Evolutionary conservation across 53 echinoderm and acorn worm genomes (phyloP), one percentile per base, ranked within the genome.

Genomic region (Holothuria leucospilota): DNA sequence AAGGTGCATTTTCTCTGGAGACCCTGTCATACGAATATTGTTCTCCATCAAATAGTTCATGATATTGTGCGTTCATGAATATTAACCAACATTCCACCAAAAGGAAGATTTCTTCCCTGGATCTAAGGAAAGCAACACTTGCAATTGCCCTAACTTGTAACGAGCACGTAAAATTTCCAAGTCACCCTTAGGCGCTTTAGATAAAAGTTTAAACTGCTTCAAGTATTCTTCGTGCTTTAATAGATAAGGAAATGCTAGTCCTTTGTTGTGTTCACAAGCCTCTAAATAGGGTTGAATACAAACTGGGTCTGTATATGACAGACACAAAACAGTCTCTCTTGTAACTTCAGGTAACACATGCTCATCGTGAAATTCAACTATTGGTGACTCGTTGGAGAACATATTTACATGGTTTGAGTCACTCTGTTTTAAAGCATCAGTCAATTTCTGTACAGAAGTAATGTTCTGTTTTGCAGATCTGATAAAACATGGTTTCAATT

Each of bases 401-500:
- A 40, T 40, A 40, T 40, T 40, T 40, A 40, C 40, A 40, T 40
- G 40, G 40, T 40, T 40, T 40, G 40, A 40, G 40, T 24, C 71
- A 71, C 71, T 71, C 26, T 61, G 16, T 78, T 23, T 42, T 40
- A 84, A 46, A 0, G n/a, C 68, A 38, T 84, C 40, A 24, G 34
- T 65, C 56, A 81, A 28, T 29, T 63, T 68, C 21, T 81, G 9
- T 51, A 81, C 25, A 80, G 15, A 39, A 65, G 88, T 88, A 56
- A 88, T 66, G 18, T 51, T 65, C 20, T 67, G 59, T 29, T 67
- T 88, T 29, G 67, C 81, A 49, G 49, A 29, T 27, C 77, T 56
- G 18, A 86, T 56, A 40, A 86, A 86, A 40, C 77, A 77, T 30
- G 78, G 86, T 77, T 82, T 88, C 18, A 88, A 39, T 25, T 68